These are phyloP conservation scores for Hypocryptadius cinnamomeus DNA, from an alignment of 2,113 vertebrate species.

Conservation along the genomic window DNA sequence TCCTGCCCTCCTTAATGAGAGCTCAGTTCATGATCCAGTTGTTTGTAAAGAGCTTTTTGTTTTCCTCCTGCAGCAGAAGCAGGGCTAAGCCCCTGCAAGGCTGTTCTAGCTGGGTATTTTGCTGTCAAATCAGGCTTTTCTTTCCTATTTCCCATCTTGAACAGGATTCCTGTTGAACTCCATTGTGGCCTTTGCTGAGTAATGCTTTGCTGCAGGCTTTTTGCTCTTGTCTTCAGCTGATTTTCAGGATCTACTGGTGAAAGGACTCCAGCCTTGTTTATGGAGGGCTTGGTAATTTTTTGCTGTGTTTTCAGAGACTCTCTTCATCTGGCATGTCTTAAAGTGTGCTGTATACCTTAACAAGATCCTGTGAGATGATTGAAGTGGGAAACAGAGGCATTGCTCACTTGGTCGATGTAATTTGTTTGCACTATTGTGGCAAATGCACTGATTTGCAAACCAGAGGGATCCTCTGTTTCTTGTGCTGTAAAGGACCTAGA, in stretches of 20 bases:
- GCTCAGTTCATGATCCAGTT: neutral
- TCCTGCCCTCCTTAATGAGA: neutral
- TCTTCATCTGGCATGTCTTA: neutral
- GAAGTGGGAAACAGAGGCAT: neutral
- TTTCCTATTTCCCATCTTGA: neutral
- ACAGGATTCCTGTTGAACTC: neutral
- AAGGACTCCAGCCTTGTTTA: neutral
- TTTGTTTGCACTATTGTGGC: neutral
- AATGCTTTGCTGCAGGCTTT: neutral
- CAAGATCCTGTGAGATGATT: neutral
- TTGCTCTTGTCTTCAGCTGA: neutral
- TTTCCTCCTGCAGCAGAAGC: neutral
- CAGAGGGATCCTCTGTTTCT: neutral
- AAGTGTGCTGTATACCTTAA: neutral
- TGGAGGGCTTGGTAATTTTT: neutral
- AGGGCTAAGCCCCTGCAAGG: neutral
- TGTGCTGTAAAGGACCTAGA: neutral
- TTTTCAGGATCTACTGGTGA: neutral
- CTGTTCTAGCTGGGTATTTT: neutral
- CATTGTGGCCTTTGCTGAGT: neutral
- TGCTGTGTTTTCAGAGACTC: neutral
- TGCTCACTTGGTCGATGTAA: accelerated
- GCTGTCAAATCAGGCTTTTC: neutral
- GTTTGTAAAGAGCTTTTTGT: neutral
- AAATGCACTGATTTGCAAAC: neutral